Evolutionary conservation across 2,888 invertebrate species (phyloP).

Genomic region (Phortica okadai): DNA sequence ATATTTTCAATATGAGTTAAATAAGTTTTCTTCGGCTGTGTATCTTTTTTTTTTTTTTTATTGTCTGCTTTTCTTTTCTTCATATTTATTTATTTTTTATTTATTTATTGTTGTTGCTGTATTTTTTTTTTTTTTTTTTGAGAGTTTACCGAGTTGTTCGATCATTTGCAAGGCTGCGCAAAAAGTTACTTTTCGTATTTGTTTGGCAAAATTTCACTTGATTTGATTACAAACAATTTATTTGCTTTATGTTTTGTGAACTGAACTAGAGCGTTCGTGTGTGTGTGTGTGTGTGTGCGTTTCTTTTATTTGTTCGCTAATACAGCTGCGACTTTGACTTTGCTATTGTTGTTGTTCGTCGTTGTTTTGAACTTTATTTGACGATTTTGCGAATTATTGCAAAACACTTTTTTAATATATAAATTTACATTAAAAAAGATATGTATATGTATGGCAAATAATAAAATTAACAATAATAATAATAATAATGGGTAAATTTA

Average conservation of each 20-base stretch:
- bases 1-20: slow-evolving; percentile 10
- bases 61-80: not conserved
- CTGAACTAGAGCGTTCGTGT: not conserved
- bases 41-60: too few relatives aligned
- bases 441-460: not conserved
- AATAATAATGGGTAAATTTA: not conserved
- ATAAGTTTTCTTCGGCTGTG: not conserved
- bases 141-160: not conserved
- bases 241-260: not conserved
- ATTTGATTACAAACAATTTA: not conserved
- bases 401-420: too few relatives aligned
- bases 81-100: not conserved
- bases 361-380: too few relatives aligned
- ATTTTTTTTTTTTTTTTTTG: not conserved
- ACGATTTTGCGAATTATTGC: too few relatives aligned
- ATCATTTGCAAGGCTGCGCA: not conserved
- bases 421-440: too few relatives aligned
- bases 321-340: not conserved
- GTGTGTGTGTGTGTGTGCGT: not conserved
- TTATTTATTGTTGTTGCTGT: not conserved
- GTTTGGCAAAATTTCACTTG: not conserved
- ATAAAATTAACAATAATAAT: not conserved
- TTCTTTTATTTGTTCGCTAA: slow-evolving; percentile 18
- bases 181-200: not conserved
- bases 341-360: too few relatives aligned